Evolutionary conservation across 2,113 vertebrate species (phyloP).

Genomic region (Myrmecophaga tridactyla): DNA sequence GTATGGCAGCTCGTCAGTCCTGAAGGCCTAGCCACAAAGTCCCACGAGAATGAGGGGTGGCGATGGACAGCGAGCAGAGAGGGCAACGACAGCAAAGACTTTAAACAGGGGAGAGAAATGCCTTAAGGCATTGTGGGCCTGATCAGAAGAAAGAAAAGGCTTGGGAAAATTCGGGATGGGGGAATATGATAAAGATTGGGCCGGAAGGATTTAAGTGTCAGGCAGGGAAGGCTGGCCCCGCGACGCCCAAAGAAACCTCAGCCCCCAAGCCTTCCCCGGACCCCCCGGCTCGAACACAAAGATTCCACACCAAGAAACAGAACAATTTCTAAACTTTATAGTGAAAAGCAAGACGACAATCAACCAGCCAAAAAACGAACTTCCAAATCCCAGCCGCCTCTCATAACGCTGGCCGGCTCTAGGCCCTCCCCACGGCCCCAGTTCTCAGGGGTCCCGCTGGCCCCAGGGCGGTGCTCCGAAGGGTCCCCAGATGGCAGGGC

Average conservation of each 20-base stretch:
- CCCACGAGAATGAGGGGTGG: neutral
- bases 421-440: neutral
- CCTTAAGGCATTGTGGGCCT: neutral
- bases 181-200: neutral
- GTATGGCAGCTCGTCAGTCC: neutral
- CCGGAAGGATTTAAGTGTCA: neutral
- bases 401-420: neutral
- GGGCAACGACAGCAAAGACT: neutral
- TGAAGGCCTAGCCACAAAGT: neutral
- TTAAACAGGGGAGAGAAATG: neutral
- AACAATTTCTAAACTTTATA: slow-evolving; percentile 62
- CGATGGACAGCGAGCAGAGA: neutral
- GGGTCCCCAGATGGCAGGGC: neutral
- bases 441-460: neutral
- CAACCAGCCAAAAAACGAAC: neutral
- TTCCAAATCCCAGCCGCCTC: neutral
- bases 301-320: neutral
- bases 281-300: neutral
- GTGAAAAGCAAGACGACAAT: neutral
- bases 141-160: neutral
- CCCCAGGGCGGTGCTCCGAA: neutral
- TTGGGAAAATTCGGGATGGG: neutral
- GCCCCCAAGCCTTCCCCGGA: neutral
- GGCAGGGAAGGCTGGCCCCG: neutral
- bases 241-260: neutral